phyloP scores from a whole-genome alignment of 1,140 invertebrate genomes.

The Pseudomyrmex cubaensis region DNA sequence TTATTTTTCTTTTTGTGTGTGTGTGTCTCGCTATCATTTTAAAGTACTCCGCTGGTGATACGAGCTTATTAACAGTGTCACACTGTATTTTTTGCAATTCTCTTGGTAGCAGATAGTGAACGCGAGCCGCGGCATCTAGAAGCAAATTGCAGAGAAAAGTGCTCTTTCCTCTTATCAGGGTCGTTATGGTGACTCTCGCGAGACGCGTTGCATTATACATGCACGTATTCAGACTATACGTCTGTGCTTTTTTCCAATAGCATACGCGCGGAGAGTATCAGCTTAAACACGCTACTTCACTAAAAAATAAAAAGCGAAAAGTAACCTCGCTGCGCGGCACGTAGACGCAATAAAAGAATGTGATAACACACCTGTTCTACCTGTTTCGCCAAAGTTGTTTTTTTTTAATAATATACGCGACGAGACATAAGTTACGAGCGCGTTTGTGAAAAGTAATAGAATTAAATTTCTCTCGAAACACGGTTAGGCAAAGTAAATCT shows the following conservation, averaged over 20 bases:
- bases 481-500: background rate
- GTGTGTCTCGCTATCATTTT: background rate
- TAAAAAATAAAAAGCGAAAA: background rate
- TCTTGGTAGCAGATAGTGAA: constrained; percentile 30
- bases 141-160: constrained; percentile 68
- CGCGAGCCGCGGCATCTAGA: constrained; percentile 28
- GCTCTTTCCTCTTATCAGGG: constrained; percentile 45
- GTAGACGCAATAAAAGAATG: constrained; percentile 1
- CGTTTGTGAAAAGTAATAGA: background rate
- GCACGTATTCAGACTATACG: constrained; percentile 42
- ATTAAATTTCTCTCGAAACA: background rate
- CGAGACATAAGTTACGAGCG: background rate
- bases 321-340: background rate
- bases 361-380: background rate
- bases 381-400: background rate
- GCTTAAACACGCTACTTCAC: background rate
- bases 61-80: constrained; percentile 20
- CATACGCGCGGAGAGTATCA: background rate
- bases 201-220: constrained; percentile 61
- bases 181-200: constrained; percentile 42
- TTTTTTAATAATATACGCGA: background rate
- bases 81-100: background rate
- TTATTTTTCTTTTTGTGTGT: too few species aligned
- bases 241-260: constrained; percentile 54
- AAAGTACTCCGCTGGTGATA: background rate